These are phyloP conservation scores for Nezara viridula DNA, from an alignment of 2,888 invertebrate genomes.

Conservation along the genomic window DNA sequence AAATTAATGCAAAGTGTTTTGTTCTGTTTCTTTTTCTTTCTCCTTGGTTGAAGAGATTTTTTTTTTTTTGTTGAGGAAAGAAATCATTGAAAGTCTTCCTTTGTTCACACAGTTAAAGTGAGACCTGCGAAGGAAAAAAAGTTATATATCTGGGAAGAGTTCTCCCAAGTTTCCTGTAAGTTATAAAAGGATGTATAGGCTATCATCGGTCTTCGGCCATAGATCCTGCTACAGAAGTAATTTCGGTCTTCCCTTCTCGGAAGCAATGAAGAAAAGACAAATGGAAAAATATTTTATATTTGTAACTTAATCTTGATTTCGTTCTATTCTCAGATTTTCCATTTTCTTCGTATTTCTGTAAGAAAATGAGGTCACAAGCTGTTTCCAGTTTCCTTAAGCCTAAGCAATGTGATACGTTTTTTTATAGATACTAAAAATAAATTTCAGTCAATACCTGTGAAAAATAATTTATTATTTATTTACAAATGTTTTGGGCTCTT, in stretches of 20 bases:
- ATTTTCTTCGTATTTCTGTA: not conserved
- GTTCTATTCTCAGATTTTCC: not conserved
- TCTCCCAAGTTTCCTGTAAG: not conserved
- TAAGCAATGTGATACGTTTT: not conserved
- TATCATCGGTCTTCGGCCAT: not conserved
- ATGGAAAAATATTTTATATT: slow-evolving; percentile 12
- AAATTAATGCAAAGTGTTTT: too few species aligned
- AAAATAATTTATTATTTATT: too few species aligned
- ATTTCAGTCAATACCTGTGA: too few species aligned
- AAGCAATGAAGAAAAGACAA: not conserved
- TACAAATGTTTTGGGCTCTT: too few species aligned
- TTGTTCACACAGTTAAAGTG: not conserved
- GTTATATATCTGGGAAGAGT: not conserved
- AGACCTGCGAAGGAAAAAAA: not conserved
- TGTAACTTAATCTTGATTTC: not conserved
- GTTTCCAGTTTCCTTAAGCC: not conserved
- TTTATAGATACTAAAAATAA: too few species aligned
- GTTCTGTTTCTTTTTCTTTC: too few species aligned
- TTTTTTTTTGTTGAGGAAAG: too few species aligned
- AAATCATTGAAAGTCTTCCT: not conserved
- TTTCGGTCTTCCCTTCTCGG: slow-evolving; percentile 21
- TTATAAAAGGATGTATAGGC: slow-evolving; percentile 35
- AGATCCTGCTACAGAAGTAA: not conserved
- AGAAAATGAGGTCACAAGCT: not conserved
- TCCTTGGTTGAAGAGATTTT: too few species aligned